phyloP scores from a whole-genome alignment of 2,888 invertebrate species.

The Nomada goodeniana region DNA sequence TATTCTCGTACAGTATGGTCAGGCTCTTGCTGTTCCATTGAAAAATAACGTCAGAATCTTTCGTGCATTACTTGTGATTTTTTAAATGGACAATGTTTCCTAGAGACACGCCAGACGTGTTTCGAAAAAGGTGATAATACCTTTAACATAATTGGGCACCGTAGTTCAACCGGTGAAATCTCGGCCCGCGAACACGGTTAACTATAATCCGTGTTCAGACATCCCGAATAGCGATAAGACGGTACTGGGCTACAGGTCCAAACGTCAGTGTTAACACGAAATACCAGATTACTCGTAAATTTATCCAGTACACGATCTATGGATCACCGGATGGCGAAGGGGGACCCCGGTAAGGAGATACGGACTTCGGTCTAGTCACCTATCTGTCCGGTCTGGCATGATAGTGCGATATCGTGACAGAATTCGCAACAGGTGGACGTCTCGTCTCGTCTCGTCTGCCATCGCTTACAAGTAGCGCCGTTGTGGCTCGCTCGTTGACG shows the following conservation, averaged over 20 bases:
- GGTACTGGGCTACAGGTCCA: background rate
- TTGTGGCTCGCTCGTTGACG: conserved; percentile 56
- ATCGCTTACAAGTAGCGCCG: conserved; percentile 53
- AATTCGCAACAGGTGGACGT: conserved; percentile 81
- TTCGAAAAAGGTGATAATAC: background rate
- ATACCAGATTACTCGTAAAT: conserved; percentile 49
- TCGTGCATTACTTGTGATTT: too few relatives aligned
- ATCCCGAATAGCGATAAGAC: background rate
- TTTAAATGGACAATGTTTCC: too few relatives aligned
- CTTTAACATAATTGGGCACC: background rate
- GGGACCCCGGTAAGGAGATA: conserved; percentile 24
- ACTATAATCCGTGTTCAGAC: background rate
- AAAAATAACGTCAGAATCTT: too few relatives aligned
- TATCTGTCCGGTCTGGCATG: conserved; percentile 52
- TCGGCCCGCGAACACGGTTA: background rate
- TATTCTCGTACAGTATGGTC: background rate
- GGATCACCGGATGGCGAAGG: conserved; percentile 13
- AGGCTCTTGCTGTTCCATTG: too few relatives aligned
- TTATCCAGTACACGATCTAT: conserved; percentile 44
- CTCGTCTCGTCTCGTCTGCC: conserved; percentile 71
- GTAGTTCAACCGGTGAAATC: too few relatives aligned
- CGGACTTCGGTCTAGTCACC: conserved; percentile 43
- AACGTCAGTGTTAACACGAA: conserved; percentile 33
- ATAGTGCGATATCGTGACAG: conserved; percentile 69
- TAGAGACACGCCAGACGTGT: background rate